Base-by-base conservation (phyloP, 2,113 vertebrate species). In the Brienomyrus brachyistius region DNA sequence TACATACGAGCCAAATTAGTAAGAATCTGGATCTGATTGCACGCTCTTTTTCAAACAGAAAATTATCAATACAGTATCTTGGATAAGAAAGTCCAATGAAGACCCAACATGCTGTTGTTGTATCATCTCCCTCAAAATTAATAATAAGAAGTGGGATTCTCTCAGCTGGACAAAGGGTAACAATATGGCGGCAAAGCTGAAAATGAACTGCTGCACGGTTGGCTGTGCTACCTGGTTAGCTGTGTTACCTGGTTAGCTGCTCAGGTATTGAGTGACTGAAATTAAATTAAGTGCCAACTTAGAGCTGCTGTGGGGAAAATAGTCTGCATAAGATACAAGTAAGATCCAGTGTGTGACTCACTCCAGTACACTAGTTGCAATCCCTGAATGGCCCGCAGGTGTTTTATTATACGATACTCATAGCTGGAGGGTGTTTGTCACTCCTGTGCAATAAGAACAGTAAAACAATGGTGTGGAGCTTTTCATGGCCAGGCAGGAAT, bases 121-220 rank as follows among this genome's bases (percentile, higher is more conserved):
- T 40, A 40, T 40, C 40, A 40, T 40, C 40, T 40, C 40, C 40
- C 40, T 40, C 40, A 77, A 77, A 77, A 77, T n/a, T n/a, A n/a
- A n/a, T n/a, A n/a, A n/a, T 54, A 50, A 52, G 48, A 31, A 51
- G 70, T 77, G 70, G 15, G 31, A 91, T 91, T 95, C 94, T 92
- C 92, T 92, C 92, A 90, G 89, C 90, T 89, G 88, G 86, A 86
- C 0, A 0, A 56, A 77, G 90, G 92, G 93, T 94, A 66, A 94
- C 77, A 82, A 91, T 90, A 92, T 93, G 92, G 93, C 94, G 94
- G 94, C 93, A 94, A 93, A 80, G 80, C 90, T 84, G 90, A 91
- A 91, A 90, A 92, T 87, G 91, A 92, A 92, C 23, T 91, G 66
- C 91, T 91, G 89, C 92, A 93, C 90, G 59, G 31, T 31, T 31